Conservation (phyloP, 2,888 invertebrate species). For the Polymixis lichenea region DNA sequence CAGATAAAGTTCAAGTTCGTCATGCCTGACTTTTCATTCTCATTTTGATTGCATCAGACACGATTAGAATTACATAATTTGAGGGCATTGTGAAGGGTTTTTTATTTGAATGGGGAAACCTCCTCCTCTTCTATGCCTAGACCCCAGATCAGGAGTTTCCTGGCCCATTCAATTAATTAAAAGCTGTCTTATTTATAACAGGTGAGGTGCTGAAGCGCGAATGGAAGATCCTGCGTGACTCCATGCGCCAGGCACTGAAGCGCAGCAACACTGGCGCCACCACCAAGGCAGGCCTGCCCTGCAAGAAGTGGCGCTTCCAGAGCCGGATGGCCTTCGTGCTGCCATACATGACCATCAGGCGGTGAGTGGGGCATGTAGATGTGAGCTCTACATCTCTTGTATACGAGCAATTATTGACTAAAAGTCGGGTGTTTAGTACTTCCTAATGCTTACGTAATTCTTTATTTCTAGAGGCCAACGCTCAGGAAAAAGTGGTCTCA, state of each 20-base stretch:
- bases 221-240: conserved; percentile 88
- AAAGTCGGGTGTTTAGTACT: neutral
- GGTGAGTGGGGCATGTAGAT: conserved; percentile 65
- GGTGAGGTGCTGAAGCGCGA: conserved; percentile 86
- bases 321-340: conserved; percentile 84
- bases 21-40: neutral
- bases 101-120: neutral
- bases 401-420: neutral
- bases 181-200: conserved; percentile 54
- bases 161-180: neutral
- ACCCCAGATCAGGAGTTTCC: neutral
- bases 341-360: conserved; percentile 85
- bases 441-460: neutral
- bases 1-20: neutral
- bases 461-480: conserved; percentile 55
- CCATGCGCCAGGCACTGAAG: conserved; percentile 85
- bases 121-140: neutral
- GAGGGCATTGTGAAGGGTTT: neutral
- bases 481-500: conserved; percentile 69
- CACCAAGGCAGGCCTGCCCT: conserved; percentile 81
- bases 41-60: neutral
- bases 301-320: conserved; percentile 87
- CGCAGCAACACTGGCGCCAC: conserved; percentile 78
- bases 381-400: neutral
- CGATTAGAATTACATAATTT: neutral